Evolutionary conservation across 1,140 invertebrate species (phyloP).

Genomic region (Trialeurodes vaporariorum): DNA sequence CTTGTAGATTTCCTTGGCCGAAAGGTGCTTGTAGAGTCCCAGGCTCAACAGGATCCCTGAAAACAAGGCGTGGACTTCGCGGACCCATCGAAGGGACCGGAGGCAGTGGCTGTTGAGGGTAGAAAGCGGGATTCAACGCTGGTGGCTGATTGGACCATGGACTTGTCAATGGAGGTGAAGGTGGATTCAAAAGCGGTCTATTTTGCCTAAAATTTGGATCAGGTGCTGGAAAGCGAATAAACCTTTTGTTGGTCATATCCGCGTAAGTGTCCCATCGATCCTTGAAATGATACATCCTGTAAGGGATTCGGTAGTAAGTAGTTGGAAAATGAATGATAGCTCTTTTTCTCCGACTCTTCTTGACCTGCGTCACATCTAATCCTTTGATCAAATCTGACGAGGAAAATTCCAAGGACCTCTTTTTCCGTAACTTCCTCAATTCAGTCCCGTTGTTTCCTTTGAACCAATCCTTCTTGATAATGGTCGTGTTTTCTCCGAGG

Average conservation of each 20-base stretch:
- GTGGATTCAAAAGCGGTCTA: background rate
- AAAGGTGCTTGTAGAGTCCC: slow-evolving; percentile 24
- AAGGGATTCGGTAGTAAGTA: background rate
- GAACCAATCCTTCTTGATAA: background rate
- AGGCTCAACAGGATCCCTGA: slow-evolving; percentile 33
- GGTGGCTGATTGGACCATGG: slow-evolving; percentile 5
- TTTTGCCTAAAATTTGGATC: background rate
- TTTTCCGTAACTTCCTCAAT: no score
- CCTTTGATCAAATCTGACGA: background rate
- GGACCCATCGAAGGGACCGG: slow-evolving; percentile 37
- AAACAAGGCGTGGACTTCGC: slow-evolving; percentile 39
- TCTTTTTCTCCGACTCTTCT: no score
- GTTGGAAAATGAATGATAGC: background rate
- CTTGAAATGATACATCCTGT: slow-evolving; percentile 1
- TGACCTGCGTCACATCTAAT: no score
- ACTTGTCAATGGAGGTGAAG: slow-evolving; percentile 5
- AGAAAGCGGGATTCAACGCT: slow-evolving; percentile 2
- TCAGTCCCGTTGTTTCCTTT: background rate
- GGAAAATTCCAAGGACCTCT: no score
- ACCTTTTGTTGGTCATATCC: slow-evolving; percentile 15
- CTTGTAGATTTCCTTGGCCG: slow-evolving; percentile 19
- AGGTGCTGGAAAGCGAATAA: slow-evolving; percentile 14
- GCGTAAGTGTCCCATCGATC: slow-evolving; percentile 13
- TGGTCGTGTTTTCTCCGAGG: no score
- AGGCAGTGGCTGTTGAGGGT: slow-evolving; percentile 8